Evolutionary conservation across 2,888 invertebrate genomes (phyloP).

Genomic region (Volucella inanis): DNA sequence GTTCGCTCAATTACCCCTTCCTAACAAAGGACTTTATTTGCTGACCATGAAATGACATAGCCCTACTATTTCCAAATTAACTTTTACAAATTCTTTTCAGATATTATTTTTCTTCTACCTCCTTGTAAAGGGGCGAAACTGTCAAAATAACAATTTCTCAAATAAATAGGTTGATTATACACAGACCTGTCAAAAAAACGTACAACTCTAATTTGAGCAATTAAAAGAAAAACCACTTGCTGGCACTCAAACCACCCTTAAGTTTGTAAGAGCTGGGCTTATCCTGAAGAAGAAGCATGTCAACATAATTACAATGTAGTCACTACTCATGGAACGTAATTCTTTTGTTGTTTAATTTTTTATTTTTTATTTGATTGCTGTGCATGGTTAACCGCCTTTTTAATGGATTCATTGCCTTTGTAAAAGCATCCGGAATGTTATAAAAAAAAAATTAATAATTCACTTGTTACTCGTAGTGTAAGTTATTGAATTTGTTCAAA

Average conservation of each 20-base stretch:
- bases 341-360: neutral
- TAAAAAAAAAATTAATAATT: neutral
- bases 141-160: too few relatives aligned
- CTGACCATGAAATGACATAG: too few relatives aligned
- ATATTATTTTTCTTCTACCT: too few relatives aligned
- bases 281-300: conserved; percentile 9
- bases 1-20: too few relatives aligned
- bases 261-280: neutral
- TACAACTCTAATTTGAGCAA: neutral
- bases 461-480: conserved; percentile 28
- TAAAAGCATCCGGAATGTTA: conserved; percentile 13
- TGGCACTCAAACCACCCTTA: neutral
- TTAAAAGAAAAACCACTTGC: neutral
- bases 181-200: neutral
- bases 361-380: conserved; percentile 35
- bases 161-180: neutral
- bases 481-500: neutral
- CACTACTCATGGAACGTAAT: conserved; percentile 29
- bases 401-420: conserved; percentile 56
- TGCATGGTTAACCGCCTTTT: conserved; percentile 68
- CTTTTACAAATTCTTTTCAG: too few relatives aligned
- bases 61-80: too few relatives aligned
- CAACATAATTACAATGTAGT: conserved; percentile 27
- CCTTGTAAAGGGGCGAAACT: too few relatives aligned
- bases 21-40: too few relatives aligned